Percentiles rank a stretch among this genome's conserved stretches.
Conservation (phyloP, 2,797 vertebrate species). For the Pelobates cultripes region DNA sequence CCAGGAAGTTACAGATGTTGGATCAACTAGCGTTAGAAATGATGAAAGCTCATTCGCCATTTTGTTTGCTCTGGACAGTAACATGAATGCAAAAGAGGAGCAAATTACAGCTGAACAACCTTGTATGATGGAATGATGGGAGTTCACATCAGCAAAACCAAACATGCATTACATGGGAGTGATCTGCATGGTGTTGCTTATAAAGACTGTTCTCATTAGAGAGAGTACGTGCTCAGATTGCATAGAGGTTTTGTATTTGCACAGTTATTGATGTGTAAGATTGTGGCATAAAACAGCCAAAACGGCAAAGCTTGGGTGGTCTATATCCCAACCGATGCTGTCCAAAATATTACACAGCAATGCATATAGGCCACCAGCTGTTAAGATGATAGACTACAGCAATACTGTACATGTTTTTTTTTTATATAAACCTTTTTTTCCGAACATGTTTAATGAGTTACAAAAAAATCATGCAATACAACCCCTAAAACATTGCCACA, state of each 20-base stretch:
- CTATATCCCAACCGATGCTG: constrained; percentile 15
- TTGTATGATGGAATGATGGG: background rate
- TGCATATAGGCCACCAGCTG: constrained; percentile 64
- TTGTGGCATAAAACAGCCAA: constrained; percentile 57
- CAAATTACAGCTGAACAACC: background rate
- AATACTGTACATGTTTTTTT: constrained; percentile 73
- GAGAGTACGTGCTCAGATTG: constrained; percentile 62
- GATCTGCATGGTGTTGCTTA: background rate
- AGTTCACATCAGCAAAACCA: background rate
- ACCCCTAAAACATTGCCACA: constrained; percentile 69
- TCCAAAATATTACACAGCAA: constrained; percentile 63
- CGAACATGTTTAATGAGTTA: constrained; percentile 72
- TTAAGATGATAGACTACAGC: constrained; percentile 69
- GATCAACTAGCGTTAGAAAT: too few relatives aligned
- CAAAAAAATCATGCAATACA: constrained; percentile 75
- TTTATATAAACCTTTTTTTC: constrained; percentile 69
- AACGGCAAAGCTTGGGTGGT: background rate
- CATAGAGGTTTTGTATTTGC: constrained; percentile 62
- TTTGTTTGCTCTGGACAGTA: background rate
- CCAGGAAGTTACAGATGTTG: too few relatives aligned
- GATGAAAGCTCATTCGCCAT: too few relatives aligned
- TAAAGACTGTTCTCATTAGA: background rate
- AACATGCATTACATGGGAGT: background rate
- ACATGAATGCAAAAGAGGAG: background rate
- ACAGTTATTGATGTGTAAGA: constrained; percentile 45